These are phyloP conservation scores for Micrasema minimum DNA, from an alignment of 1,140 invertebrate genomes.

Conservation along the genomic window DNA sequence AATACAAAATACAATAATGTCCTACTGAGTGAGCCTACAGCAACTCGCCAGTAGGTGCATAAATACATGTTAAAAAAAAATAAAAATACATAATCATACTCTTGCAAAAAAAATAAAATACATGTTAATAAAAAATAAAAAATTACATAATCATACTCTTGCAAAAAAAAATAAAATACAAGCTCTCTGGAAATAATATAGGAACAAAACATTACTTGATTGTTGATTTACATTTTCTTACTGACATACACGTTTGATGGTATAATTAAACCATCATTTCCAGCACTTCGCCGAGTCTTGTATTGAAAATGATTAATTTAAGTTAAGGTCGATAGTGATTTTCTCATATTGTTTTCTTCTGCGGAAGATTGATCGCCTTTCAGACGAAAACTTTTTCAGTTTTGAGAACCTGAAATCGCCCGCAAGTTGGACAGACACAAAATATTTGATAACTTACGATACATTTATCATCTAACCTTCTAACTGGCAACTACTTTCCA, in stretches of 20 bases:
- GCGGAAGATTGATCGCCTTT: constrained; percentile 14
- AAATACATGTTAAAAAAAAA: too few species aligned
- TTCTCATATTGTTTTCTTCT: constrained; percentile 15
- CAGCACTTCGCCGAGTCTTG: too few species aligned
- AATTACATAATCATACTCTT: too few species aligned
- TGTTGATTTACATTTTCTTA: background rate
- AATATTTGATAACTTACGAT: constrained; percentile 1
- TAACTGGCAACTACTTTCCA: background rate
- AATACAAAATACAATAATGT: too few species aligned
- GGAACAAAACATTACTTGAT: background rate
- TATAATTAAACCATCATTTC: background rate
- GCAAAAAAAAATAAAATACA: too few species aligned
- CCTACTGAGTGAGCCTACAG: too few species aligned
- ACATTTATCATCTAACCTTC: constrained; percentile 11
- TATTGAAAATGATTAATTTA: too few species aligned
- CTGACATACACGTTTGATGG: background rate
- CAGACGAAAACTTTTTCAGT: constrained; percentile 20
- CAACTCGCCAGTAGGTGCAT: too few species aligned
- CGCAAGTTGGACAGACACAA: background rate
- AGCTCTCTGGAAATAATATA: background rate
- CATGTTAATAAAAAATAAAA: too few species aligned
- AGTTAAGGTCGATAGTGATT: background rate
- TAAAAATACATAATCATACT: too few species aligned
- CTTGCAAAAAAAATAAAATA: too few species aligned
- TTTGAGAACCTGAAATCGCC: constrained; percentile 7